Conservation (phyloP, 1,140 invertebrate species). For the Drosophila sp. region DNA sequence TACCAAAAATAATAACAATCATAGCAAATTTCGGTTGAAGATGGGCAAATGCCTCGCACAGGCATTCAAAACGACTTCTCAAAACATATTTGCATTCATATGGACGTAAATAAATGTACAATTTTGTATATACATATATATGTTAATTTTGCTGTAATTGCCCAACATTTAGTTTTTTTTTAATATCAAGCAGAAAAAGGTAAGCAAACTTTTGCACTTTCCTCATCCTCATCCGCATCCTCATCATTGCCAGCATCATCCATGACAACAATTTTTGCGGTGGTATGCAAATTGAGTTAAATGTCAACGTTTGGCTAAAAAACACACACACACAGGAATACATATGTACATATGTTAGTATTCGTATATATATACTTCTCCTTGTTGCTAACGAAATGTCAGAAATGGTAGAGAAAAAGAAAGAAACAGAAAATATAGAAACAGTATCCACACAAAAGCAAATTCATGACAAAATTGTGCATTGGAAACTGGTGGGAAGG, state of each 20-base stretch:
- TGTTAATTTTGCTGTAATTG: conserved; percentile 20
- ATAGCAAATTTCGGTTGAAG: neutral
- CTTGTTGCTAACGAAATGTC: conserved; percentile 4
- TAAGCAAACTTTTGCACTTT: conserved; percentile 17
- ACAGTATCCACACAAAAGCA: conserved; percentile 2
- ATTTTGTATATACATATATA: neutral
- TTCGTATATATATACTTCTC: neutral
- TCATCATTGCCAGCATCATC: conserved; percentile 7
- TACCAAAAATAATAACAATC: neutral
- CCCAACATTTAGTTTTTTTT: conserved; percentile 18
- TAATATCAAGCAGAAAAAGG: conserved; percentile 3
- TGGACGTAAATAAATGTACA: neutral
- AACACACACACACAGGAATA: neutral
- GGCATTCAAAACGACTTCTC: neutral
- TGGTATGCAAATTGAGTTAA: conserved; percentile 29
- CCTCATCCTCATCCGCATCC: conserved; percentile 27
- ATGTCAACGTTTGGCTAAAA: conserved; percentile 24
- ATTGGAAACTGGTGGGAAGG: conserved; percentile 33
- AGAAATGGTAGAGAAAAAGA: neutral
- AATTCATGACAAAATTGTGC: conserved; percentile 66
- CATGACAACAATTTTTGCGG: conserved; percentile 20
- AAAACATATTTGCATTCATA: conserved; percentile 10
- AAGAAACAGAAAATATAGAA: conserved; percentile 11
- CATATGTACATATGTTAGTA: neutral
- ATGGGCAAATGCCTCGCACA: neutral